phyloP scores from a whole-genome alignment of 1,140 invertebrate species.

The Helicoverpa armigera region DNA sequence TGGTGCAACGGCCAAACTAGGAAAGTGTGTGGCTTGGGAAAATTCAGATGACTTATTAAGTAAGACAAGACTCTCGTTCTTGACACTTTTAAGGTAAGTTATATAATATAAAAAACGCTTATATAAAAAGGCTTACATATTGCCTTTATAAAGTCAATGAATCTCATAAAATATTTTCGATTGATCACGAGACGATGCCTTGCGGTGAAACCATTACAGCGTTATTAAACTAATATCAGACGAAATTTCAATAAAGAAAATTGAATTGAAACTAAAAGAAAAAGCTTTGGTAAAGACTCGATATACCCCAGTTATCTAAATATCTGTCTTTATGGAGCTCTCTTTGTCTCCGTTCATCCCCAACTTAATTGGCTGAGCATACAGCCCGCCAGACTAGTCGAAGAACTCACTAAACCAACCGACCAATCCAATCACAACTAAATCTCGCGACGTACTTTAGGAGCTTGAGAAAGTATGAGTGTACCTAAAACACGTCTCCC shows the following conservation, averaged over 20 bases:
- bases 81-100: no score
- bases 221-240: not conserved
- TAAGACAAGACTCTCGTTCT: no score
- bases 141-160: no score
- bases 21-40: no score
- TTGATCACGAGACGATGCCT: not conserved
- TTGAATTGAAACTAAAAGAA: conserved; percentile 37
- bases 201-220: not conserved
- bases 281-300: not conserved
- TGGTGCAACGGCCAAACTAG: no score
- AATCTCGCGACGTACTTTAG: conserved; percentile 44
- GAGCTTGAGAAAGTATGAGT: conserved; percentile 44
- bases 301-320: conserved; percentile 42
- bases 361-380: conserved; percentile 29
- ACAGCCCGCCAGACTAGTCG: conserved; percentile 4
- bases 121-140: no score
- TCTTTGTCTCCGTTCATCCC: not conserved
- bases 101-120: no score
- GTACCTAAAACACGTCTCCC: conserved; percentile 30
- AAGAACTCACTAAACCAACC: conserved; percentile 21
- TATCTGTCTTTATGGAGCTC: conserved; percentile 33
- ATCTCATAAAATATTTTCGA: no score
- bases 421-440: conserved; percentile 41
- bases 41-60: no score
- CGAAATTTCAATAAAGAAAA: conserved; percentile 35